phyloP scores from a whole-genome alignment of 2,113 vertebrate species.

The Empidonax traillii region DNA sequence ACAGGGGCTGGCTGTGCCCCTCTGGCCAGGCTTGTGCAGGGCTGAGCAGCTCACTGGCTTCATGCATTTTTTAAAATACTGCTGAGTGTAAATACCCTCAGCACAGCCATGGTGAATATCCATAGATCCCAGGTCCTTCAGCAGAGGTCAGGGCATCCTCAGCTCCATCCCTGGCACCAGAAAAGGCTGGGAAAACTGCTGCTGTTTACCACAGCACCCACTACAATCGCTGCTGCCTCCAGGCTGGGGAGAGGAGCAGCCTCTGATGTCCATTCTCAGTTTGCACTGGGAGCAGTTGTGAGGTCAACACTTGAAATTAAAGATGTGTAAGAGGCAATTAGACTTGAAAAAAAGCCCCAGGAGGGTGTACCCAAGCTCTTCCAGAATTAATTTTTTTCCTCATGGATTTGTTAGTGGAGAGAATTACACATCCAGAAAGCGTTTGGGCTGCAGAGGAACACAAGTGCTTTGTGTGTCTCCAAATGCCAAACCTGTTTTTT shows the following conservation, averaged over 20 bases:
- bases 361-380: background rate
- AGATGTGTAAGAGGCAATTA: background rate
- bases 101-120: accelerated
- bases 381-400: accelerated
- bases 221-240: background rate
- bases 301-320: background rate
- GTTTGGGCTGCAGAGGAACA: background rate
- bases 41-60: background rate
- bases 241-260: background rate
- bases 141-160: background rate
- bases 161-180: background rate
- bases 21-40: background rate
- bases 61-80: accelerated
- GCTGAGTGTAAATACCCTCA: background rate
- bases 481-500: background rate
- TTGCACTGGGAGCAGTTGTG: background rate
- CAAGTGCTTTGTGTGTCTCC: background rate
- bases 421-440: background rate
- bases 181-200: accelerated
- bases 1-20: accelerated
- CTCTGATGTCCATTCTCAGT: background rate
- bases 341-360: background rate
- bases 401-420: background rate
- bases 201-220: accelerated
- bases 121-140: background rate